These are phyloP conservation scores for Equus quagga DNA, from an alignment of 2,113 vertebrate species.

Conservation along the genomic window DNA sequence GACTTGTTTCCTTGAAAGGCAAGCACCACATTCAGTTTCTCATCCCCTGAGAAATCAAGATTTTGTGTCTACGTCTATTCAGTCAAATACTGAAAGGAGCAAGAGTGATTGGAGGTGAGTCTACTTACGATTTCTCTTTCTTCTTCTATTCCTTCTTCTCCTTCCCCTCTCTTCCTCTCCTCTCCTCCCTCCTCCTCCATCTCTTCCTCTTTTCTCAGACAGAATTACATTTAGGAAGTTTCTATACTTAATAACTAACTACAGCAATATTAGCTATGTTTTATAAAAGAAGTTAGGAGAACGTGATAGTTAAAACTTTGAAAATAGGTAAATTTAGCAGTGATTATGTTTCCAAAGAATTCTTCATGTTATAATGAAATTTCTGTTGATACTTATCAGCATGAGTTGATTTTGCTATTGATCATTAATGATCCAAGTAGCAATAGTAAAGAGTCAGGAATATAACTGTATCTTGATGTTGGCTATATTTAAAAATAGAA, in stretches of 20 bases:
- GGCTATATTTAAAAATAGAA: background rate
- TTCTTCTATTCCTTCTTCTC: constrained; percentile 42
- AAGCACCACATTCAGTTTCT: constrained; percentile 68
- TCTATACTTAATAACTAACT: constrained; percentile 28
- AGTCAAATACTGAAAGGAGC: constrained; percentile 73
- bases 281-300: constrained; percentile 39
- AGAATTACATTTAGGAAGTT: constrained; percentile 53
- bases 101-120: constrained; percentile 83
- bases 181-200: background rate
- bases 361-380: background rate
- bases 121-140: constrained; percentile 56
- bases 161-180: background rate
- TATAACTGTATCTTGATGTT: background rate
- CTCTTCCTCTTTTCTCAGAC: background rate
- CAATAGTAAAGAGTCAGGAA: background rate
- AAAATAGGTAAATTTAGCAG: background rate
- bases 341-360: constrained; percentile 17
- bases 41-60: constrained; percentile 77
- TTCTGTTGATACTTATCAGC: constrained; percentile 41
- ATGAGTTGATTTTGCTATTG: background rate
- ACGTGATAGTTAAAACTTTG: background rate
- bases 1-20: constrained; percentile 81
- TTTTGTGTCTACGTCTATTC: constrained; percentile 57
- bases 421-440: constrained; percentile 16
- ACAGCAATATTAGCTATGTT: constrained; percentile 11